phyloP scores from a whole-genome alignment of 2,888 invertebrate genomes.

The Philereme vetulata region DNA sequence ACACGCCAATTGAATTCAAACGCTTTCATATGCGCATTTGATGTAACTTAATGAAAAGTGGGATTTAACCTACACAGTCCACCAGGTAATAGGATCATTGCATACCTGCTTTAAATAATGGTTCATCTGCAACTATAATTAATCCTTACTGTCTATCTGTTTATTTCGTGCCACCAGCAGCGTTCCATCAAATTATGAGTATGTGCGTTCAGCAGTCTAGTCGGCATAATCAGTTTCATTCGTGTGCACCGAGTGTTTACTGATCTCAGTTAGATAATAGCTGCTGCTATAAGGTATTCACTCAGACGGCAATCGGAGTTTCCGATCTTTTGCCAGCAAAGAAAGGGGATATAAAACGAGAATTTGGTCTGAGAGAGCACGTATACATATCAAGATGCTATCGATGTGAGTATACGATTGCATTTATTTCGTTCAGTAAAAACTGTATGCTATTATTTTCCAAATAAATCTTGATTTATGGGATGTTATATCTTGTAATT shows the following conservation, averaged over 20 bases:
- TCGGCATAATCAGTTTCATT: constrained; percentile 12
- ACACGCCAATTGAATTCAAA: constrained; percentile 26
- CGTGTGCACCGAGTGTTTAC: constrained; percentile 23
- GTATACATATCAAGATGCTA: constrained; percentile 19
- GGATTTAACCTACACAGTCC: constrained; percentile 10
- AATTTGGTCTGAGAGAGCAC: constrained; percentile 16
- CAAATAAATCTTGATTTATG: too few relatives aligned
- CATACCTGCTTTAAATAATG: constrained; percentile 12
- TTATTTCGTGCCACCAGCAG: constrained; percentile 6
- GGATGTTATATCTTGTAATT: too few relatives aligned
- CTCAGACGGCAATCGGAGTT: constrained; percentile 15
- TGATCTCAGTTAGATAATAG: constrained; percentile 23
- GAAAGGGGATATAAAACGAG: constrained; percentile 18
- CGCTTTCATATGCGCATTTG: constrained; percentile 19
- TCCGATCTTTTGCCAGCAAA: constrained; percentile 21
- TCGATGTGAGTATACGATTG: constrained; percentile 8
- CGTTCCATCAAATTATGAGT: constrained; percentile 10
- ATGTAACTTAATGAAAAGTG: constrained; percentile 24
- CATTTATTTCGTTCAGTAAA: constrained; percentile 8
- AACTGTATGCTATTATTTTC: background rate
- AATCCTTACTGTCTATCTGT: constrained; percentile 11
- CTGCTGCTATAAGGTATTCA: constrained; percentile 20
- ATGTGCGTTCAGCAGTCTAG: constrained; percentile 6
- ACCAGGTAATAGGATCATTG: constrained; percentile 3
- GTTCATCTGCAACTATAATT: constrained; percentile 11